Conservation (phyloP, 2,113 vertebrate species). For the Anthoscopus minutus region DNA sequence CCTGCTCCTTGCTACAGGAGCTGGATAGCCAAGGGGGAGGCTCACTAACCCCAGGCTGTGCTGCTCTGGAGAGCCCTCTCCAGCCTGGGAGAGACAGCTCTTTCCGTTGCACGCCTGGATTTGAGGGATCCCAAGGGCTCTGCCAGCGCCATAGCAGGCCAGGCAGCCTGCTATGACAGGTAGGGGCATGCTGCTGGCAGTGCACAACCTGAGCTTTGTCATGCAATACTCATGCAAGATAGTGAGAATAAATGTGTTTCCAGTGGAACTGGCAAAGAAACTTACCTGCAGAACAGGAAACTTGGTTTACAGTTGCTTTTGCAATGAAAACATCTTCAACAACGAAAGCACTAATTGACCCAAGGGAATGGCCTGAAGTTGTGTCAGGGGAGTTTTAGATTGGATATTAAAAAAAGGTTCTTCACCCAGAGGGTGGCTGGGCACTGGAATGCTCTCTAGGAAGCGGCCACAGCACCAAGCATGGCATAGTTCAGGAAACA, state of each 20-base stretch:
- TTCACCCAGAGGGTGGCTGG: not conserved
- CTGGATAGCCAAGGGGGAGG: not conserved
- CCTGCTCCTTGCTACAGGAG: not conserved
- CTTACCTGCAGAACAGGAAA: not conserved
- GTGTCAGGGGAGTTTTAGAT: not conserved
- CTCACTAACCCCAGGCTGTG: fast-evolving
- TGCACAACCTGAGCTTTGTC: not conserved
- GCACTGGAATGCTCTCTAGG: not conserved
- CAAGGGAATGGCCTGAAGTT: not conserved
- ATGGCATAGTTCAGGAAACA: not conserved
- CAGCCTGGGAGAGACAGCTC: not conserved
- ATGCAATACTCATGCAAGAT: fast-evolving
- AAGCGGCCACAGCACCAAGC: not conserved
- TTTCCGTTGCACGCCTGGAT: not conserved
- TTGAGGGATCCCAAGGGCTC: not conserved
- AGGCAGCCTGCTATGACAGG: not conserved
- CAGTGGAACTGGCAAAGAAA: not conserved
- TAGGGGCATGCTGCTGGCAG: not conserved
- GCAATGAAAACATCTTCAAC: not conserved
- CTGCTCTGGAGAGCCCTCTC: not conserved
- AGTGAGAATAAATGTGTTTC: not conserved
- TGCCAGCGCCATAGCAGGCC: fast-evolving
- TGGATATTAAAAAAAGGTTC: not conserved
- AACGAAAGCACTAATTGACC: not conserved
- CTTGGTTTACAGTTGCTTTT: not conserved